Evolutionary conservation across 2,888 invertebrate species (phyloP).

Genomic region (Cerastis rubricosa): DNA sequence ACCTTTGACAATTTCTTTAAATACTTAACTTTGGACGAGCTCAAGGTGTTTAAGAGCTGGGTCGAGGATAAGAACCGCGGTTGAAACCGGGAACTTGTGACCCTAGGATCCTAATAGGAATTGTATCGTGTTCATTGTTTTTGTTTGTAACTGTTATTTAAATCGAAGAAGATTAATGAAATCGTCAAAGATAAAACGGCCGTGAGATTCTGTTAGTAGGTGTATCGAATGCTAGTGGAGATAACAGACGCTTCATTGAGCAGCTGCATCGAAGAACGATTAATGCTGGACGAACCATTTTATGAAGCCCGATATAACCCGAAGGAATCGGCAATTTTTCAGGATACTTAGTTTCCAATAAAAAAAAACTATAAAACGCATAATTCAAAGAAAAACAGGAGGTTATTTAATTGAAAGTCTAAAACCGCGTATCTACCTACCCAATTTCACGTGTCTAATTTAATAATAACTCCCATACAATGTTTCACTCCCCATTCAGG

Average conservation of each 20-base stretch:
- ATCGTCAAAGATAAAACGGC: background rate
- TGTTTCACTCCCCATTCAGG: background rate
- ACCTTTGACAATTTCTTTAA: background rate
- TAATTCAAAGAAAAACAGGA: background rate
- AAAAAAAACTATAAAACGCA: no score
- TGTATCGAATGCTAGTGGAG: background rate
- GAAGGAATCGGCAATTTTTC: background rate
- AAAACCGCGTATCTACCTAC: background rate
- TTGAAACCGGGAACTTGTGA: background rate
- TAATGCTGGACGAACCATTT: background rate
- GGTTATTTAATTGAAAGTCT: background rate
- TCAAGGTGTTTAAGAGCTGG: background rate
- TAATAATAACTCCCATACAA: background rate
- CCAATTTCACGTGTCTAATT: background rate
- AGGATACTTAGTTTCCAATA: background rate
- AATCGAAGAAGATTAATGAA: background rate
- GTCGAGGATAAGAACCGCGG: background rate
- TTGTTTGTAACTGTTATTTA: background rate
- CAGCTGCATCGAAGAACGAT: constrained; percentile 7
- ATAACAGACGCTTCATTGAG: constrained; percentile 8
- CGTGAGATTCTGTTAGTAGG: background rate
- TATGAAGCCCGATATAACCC: background rate
- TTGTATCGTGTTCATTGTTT: background rate
- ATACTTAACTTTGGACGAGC: background rate
- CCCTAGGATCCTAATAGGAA: no score